phyloP scores from a whole-genome alignment of 2,113 vertebrate genomes.

The Brachypodius melanocephalos region DNA sequence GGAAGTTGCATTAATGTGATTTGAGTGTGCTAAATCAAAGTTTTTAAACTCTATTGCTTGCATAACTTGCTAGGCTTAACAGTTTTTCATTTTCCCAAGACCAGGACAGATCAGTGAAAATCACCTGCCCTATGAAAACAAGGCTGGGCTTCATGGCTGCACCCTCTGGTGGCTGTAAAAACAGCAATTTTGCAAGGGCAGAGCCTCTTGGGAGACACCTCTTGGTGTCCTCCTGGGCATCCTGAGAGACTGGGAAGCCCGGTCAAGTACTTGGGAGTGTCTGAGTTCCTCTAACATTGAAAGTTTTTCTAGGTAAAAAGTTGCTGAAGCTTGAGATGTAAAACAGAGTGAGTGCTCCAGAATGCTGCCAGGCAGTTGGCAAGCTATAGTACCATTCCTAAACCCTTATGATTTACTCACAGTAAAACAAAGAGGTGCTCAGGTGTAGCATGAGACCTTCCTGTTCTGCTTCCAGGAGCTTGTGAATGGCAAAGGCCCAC shows the following conservation, averaged over 20 bases:
- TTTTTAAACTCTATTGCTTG: neutral
- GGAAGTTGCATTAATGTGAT: neutral
- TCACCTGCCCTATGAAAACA: neutral
- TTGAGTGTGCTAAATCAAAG: neutral
- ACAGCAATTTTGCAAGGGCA: neutral
- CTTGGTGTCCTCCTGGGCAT: neutral
- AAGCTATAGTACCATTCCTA: neutral
- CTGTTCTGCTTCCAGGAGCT: neutral
- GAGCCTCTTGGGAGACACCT: neutral
- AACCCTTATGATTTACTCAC: neutral
- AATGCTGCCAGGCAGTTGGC: neutral
- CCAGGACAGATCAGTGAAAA: neutral
- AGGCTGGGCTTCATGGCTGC: neutral
- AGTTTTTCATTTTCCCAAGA: neutral
- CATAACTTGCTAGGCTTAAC: neutral
- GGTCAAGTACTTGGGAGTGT: neutral
- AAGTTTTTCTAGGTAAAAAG: neutral
- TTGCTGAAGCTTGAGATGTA: neutral
- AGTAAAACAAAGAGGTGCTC: neutral
- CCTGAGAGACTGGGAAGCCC: neutral
- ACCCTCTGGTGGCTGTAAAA: neutral
- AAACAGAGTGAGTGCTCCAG: neutral
- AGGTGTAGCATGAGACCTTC: neutral
- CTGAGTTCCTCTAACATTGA: neutral
- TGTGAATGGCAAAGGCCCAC: neutral